Evolutionary conservation across 1,140 invertebrate species (phyloP).

Genomic region (Campoletis sonorensis): DNA sequence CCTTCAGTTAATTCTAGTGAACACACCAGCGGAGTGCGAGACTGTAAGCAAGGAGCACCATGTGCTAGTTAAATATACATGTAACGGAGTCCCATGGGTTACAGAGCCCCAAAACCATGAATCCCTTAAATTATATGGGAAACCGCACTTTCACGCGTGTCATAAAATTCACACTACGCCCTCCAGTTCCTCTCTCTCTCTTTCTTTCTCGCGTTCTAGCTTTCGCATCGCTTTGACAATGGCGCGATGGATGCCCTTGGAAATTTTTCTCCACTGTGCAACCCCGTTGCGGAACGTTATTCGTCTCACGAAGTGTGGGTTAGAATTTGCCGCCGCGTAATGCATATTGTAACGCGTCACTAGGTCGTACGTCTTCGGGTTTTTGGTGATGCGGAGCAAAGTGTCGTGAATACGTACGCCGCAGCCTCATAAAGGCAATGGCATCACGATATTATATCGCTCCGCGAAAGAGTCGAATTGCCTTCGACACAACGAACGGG

Average conservation of each 20-base stretch:
- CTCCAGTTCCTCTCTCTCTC: neutral
- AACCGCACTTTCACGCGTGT: conserved; percentile 39
- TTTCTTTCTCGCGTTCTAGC: neutral
- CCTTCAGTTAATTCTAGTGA: conserved; percentile 22
- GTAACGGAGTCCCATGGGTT: conserved; percentile 11
- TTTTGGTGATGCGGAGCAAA: conserved; percentile 4
- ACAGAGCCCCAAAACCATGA: conserved; percentile 50
- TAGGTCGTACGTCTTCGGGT: conserved; percentile 8
- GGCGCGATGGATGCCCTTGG: conserved; percentile 15
- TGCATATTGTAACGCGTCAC: conserved; percentile 23
- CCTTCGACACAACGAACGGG: neutral
- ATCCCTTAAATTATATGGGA: conserved; percentile 62
- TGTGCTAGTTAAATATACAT: conserved; percentile 40
- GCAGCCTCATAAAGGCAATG: neutral
- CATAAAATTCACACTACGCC: conserved; percentile 43
- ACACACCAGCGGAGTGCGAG: conserved; percentile 18
- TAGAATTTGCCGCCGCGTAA: conserved; percentile 23
- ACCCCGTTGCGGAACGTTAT: conserved; percentile 14
- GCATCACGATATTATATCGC: neutral
- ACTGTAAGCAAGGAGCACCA: conserved; percentile 15
- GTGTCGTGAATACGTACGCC: neutral
- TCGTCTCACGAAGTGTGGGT: conserved; percentile 29
- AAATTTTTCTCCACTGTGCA: neutral
- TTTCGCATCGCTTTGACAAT: neutral
- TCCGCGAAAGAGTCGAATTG: conserved; percentile 9